Conservation (phyloP, 2,888 invertebrate species). For the Microdon myrmicae region DNA sequence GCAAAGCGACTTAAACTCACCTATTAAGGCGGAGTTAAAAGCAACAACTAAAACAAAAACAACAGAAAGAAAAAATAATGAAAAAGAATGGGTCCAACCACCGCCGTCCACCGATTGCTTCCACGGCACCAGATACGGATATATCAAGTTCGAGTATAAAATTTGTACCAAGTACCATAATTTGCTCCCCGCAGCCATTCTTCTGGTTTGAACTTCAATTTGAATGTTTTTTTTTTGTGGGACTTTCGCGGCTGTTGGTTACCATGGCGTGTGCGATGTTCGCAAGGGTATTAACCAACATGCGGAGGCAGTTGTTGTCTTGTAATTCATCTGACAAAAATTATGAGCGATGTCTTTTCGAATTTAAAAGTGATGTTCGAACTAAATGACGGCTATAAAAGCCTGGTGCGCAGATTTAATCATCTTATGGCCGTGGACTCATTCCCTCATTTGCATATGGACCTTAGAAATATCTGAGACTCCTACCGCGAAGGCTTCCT, state of each 20-base stretch:
- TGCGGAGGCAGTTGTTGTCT: conserved; percentile 5
- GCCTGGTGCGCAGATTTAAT: conserved; percentile 29
- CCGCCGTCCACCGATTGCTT: conserved; percentile 30
- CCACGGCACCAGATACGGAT: conserved; percentile 33
- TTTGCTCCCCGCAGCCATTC: conserved; percentile 50
- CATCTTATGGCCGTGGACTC: conserved; percentile 10
- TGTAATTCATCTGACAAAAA: conserved; percentile 37
- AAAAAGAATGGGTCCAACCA: conserved; percentile 34
- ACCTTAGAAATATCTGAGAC: too few species aligned
- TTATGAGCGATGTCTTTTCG: conserved; percentile 45
- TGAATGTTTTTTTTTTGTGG: conserved; percentile 3
- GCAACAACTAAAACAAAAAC: too few species aligned
- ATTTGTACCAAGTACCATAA: conserved; percentile 40
- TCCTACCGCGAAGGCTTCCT: too few species aligned
- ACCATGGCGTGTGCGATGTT: not conserved
- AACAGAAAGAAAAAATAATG: conserved; percentile 11
- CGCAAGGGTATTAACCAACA: conserved; percentile 6
- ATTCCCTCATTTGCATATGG: conserved; percentile 40
- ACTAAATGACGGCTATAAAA: conserved; percentile 45
- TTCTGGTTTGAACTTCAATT: conserved; percentile 36
- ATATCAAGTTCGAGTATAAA: conserved; percentile 31
- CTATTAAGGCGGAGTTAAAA: conserved; percentile 46
- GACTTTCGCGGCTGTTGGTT: not conserved
- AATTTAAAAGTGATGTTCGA: conserved; percentile 42
- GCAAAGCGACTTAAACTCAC: conserved; percentile 49